Percentiles rank a stretch among this genome's conserved stretches.
Conservation (phyloP, 2,797 vertebrate genomes). For the Dicrostonyx torquatus region DNA sequence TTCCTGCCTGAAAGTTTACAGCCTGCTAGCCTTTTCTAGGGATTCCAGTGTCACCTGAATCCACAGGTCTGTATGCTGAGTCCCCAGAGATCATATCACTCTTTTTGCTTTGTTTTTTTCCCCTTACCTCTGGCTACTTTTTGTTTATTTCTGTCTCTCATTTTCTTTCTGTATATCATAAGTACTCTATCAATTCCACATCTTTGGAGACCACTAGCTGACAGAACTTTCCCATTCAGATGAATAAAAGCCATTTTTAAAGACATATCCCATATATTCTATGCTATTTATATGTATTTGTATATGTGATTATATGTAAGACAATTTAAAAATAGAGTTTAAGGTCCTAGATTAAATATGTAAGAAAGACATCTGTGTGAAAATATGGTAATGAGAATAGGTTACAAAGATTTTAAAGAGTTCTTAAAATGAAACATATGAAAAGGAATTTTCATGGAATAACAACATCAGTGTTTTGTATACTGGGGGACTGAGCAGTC, state of each 20-base stretch:
- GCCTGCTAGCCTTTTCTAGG: not conserved
- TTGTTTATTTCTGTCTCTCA: not conserved
- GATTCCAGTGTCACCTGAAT: not conserved
- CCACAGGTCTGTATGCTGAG: not conserved
- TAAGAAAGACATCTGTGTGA: not conserved
- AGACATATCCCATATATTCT: not conserved
- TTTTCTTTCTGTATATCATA: not conserved
- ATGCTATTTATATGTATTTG: not conserved
- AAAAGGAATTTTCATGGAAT: not conserved
- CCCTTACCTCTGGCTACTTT: not conserved
- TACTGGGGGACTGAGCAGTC: not conserved
- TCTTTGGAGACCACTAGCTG: not conserved
- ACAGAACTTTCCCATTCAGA: not conserved
- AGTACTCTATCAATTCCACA: not conserved
- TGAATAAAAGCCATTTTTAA: constrained; percentile 19
- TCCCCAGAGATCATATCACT: not conserved
- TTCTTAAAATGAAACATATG: not conserved
- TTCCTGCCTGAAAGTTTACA: not conserved
- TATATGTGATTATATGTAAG: no score
- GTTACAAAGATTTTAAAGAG: not conserved
- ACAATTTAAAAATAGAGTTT: not conserved
- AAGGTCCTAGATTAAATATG: not conserved
- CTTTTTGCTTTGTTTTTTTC: not conserved
- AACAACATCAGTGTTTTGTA: not conserved
- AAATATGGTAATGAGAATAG: constrained; percentile 5